These are phyloP conservation scores for Scartelaos histophorus DNA, from an alignment of 2,113 vertebrate genomes.

Conservation along the genomic window DNA sequence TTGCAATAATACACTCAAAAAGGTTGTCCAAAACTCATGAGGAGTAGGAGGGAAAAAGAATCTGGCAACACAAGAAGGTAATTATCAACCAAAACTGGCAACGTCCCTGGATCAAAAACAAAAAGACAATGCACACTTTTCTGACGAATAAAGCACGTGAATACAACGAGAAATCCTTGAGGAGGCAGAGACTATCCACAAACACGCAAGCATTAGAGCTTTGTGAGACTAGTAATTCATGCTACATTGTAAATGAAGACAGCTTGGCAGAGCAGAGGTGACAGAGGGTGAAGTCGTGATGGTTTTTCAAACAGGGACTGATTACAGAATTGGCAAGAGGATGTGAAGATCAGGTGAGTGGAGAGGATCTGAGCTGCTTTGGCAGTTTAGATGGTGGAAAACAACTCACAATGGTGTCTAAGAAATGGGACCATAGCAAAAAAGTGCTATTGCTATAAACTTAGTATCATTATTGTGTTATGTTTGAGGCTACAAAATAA, in stretches of 20 bases:
- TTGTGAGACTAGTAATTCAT: background rate
- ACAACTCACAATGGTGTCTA: background rate
- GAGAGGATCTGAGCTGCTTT: background rate
- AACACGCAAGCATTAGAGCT: background rate
- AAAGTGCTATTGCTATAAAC: background rate
- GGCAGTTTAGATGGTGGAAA: background rate
- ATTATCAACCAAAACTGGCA: constrained; percentile 11
- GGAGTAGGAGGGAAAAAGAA: background rate
- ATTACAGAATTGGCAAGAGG: constrained; percentile 6
- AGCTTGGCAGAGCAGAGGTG: background rate
- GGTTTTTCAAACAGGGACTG: constrained; percentile 3
- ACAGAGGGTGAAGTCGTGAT: background rate
- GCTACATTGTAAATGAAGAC: constrained; percentile 1
- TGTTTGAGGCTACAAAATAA: background rate
- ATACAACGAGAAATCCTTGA: constrained; percentile 5
- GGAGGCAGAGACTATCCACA: background rate
- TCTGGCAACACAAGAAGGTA: constrained; percentile 1
- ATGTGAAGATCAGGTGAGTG: background rate
- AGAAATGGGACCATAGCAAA: background rate
- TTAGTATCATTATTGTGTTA: background rate
- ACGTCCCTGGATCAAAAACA: constrained; percentile 8
- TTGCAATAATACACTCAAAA: background rate
- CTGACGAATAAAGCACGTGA: background rate
- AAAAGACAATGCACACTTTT: background rate
- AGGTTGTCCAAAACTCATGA: background rate